Base-by-base conservation (phyloP, 2,888 invertebrate genomes). In the Cryptocephalus moraei region DNA sequence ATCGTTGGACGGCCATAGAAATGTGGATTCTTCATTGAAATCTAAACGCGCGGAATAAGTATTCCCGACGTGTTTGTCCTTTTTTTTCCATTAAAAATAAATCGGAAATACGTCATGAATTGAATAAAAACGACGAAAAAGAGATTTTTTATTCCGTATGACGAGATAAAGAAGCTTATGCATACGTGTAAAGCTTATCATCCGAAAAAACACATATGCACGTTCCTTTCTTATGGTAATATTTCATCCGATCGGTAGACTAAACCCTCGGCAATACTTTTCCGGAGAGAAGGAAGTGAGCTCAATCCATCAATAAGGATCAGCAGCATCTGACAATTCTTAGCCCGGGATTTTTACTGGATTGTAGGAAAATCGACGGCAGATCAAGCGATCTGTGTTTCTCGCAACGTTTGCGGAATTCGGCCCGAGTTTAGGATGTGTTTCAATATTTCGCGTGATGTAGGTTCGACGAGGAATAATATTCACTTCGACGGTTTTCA, bases 241-340 rank as follows among this genome's bases (percentile, higher is more conserved):
- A 56, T 58, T 58, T 61, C 54, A 61, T 60, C 61, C 56, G 53
- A 47, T 49, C 47, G 48, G 47, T 47, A 50, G 49, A 51, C 48
- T 49, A 48, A 49, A 51, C 43, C 39, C 45, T 32, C 22, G 22
- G 22, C 22, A 22, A 22, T 22, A 22, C 22, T 22, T 22, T 22
- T 22, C 22, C 22, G 33, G 33, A 43, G 32, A 12, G 44, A 49
- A 49, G 46, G 52, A 54, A 53, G 48, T 54, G 52, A 53, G 58
- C 58, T 60, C 65, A 60, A 66, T 66, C 65, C 63, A 65, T 66
- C 66, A 66, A 66, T 65, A 64, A 60, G 64, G 63, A 64, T 65
- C 63, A 63, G 54, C 51, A 58, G 55, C 58, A 56, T 60, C 63
- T 63, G 65, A 64, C 63, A 62, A 62, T 63, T 58, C 60, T 60